Evolutionary conservation across 2,113 vertebrate genomes (phyloP).

Genomic region (Grammomys dolichurus): DNA sequence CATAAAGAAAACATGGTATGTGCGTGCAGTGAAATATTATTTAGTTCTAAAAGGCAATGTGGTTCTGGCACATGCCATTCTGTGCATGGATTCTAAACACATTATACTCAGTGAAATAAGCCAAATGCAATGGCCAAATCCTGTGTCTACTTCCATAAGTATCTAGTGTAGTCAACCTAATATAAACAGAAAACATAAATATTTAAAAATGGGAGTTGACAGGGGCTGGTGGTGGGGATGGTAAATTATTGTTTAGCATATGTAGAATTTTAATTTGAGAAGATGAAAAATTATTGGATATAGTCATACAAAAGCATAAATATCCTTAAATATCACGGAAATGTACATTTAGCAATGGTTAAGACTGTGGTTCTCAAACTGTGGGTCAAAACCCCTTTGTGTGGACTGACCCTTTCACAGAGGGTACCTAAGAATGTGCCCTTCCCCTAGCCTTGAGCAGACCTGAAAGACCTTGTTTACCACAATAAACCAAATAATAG

Average conservation of each 20-base stretch:
- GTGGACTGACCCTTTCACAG: not conserved
- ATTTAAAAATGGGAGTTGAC: not conserved
- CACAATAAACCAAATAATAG: too few species aligned
- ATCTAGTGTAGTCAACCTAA: not conserved
- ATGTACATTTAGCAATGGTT: not conserved
- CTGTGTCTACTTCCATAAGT: not conserved
- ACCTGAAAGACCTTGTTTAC: too few species aligned
- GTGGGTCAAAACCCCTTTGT: not conserved
- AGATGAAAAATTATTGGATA: not conserved
- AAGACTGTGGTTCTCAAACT: not conserved
- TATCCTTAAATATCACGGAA: not conserved
- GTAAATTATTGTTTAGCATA: not conserved
- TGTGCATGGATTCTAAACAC: not conserved
- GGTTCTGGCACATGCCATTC: not conserved
- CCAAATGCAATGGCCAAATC: not conserved
- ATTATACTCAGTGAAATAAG: not conserved
- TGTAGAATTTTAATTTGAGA: not conserved
- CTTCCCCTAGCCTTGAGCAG: too few species aligned
- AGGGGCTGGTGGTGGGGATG: not conserved
- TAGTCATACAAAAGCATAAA: not conserved
- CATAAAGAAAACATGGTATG: not conserved
- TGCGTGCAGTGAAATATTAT: not conserved
- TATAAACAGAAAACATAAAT: not conserved
- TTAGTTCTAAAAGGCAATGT: not conserved
- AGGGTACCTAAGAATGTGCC: not conserved